These are phyloP conservation scores for Labeo calbasu DNA, from an alignment of 2,797 vertebrate species.

Conservation along the genomic window DNA sequence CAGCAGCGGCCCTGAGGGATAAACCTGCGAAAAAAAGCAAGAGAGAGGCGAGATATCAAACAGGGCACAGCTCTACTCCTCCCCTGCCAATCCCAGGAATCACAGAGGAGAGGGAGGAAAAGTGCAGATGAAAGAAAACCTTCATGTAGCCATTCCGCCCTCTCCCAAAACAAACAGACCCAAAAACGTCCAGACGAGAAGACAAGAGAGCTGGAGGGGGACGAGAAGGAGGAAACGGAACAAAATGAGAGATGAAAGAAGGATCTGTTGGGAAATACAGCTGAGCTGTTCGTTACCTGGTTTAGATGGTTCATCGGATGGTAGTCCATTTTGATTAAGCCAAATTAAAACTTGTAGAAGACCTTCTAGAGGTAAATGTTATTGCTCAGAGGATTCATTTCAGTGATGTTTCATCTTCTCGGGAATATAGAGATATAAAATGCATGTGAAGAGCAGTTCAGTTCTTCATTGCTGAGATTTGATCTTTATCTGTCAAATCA, in stretches of 20 bases:
- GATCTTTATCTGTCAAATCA: neutral
- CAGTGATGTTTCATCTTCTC: neutral
- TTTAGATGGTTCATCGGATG: neutral
- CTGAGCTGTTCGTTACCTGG: neutral
- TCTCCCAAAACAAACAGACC: slow-evolving; percentile 36
- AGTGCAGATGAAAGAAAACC: slow-evolving; percentile 55
- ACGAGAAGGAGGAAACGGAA: neutral
- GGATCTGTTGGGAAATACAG: neutral
- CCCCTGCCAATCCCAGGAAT: slow-evolving; percentile 60
- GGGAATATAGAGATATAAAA: neutral
- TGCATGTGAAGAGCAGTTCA: neutral
- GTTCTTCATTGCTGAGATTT: neutral
- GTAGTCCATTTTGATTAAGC: neutral
- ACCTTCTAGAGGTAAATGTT: slow-evolving; percentile 1
- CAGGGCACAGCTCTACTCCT: slow-evolving; percentile 56
- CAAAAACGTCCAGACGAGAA: slow-evolving; percentile 35
- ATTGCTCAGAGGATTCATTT: neutral
- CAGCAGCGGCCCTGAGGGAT: slow-evolving; percentile 73
- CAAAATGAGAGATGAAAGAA: slow-evolving; percentile 3
- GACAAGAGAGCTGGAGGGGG: slow-evolving; percentile 13
- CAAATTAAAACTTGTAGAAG: neutral
- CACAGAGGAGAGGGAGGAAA: slow-evolving; percentile 45
- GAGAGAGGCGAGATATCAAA: slow-evolving; percentile 54
- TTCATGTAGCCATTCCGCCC: slow-evolving; percentile 43
- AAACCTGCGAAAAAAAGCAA: slow-evolving; percentile 59